Base-by-base conservation (phyloP, 1,140 invertebrate genomes). In the Thalassaphorura encarpata region DNA sequence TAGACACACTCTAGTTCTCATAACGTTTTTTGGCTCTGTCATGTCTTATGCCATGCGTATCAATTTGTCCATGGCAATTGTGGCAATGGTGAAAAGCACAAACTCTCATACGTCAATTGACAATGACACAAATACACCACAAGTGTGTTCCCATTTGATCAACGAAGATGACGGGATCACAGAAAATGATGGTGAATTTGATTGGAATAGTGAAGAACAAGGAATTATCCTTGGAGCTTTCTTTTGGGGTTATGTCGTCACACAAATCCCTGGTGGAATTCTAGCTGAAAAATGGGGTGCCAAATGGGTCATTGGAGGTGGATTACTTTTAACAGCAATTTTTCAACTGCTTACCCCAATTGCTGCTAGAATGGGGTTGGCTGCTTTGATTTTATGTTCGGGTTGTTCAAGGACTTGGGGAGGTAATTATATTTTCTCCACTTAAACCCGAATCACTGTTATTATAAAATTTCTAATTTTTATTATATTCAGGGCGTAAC, bases 1-100 rank as follows among this genome's bases (percentile, higher is more conserved):
- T 8, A 23, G 60, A 15, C 55, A 61, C 33, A 54, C 52, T 13
- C 41, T 61, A 16, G 52, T 52, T 5, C 5, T 56, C 2, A 40
- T 61, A 29, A 41, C 61, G 80, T 93, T 74, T 70, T 84, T 60
- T 80, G 87, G 47, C 81, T 84, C 90, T 67, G 81, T 83, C 19
- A 80, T 87, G 63, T 84, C 1, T 0, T 95, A 95, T 71, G 83
- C 87, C 0, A 84, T 95, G 82, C 75, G 91, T 59, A 89, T 94
- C 0, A 94, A 95, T 72, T 74, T 96, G 23, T 93, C 89, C 3
- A 85, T 96, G 16, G 90, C 89, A 6, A 92, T 95, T 69, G 89
- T 96, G 13, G 88, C 89, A 5, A 96, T 96, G 91, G 92, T 91
- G 18, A 39, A 39, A 6, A 52, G 41, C 26, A 23, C 31, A 11